Evolutionary conservation across 2,888 invertebrate species (phyloP), one percentile per base, ranked within the genome.

Genomic region (Drosophila austrosaltans): DNA sequence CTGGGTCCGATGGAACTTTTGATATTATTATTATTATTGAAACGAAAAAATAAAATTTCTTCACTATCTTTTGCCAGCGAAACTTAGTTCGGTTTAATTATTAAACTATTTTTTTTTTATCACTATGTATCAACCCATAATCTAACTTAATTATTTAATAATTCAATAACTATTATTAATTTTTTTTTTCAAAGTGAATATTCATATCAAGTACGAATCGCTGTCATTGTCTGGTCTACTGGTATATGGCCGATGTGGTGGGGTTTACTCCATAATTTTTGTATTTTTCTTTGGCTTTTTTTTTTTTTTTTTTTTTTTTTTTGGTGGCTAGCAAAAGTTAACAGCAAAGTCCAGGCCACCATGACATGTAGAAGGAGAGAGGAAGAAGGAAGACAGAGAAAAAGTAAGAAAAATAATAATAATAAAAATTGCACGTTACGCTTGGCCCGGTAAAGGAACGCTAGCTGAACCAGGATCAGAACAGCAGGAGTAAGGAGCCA

Each of bases 401-500:
- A 30, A 48, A 25, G 48, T 25, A 25, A 48, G 48, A 48, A 48
- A 48, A n/a, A 48, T 22, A 48, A 74, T 79, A 85, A 85, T 78
- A 83, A 87, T 80, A 85, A 83, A 87, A 82, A 83, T 80, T 72
- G 69, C 73, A 82, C 82, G 78, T 82, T 87, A 84, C 82, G 82
- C 75, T 86, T 67, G 70, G 61, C 62, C 39, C 57, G 42, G 40
- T 54, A 16, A 67, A 72, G 64, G 70, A 64, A 66, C 40, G 48
- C 44, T 25, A 58, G 10, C 54, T 61, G 58, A 20, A 16, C 39
- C 3, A 25, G 42, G 36, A 40, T 8, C 0, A 28, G 22, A 48
- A 16, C 16, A 44, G 61, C 8, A 8, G 48, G 28, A 56, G 16
- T 3, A 32, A 36, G n/a, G 40, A 61, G 30, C n/a, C 22, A 56